Evolutionary conservation across 2,888 invertebrate genomes (phyloP), one percentile per base, ranked within the genome.

Genomic region (Pasiphila rectangulata): DNA sequence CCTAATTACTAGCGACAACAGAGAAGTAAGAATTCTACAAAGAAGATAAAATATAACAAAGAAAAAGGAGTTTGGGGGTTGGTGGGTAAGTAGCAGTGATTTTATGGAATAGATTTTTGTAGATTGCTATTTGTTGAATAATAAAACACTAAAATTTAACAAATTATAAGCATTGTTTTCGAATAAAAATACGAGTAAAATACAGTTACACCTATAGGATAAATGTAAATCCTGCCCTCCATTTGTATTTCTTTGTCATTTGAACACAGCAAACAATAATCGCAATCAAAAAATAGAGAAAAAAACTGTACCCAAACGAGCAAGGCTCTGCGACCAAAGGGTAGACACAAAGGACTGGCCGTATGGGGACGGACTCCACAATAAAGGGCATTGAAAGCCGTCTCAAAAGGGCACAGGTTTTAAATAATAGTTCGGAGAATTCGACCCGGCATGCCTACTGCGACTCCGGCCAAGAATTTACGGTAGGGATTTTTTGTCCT

Each of bases 321-420:
- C 29, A 12, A 7, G 30, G 20, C 20, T 25, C 21, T 59, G 55
- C 56, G 55, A 51, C 46, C 57, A 54, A 58, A 63, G 67, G 68
- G 68, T 59, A 67, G 61, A 70, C 68, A 74, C 73, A 67, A 70
- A 74, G 66, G 69, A 55, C 57, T 64, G 56, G 59, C 63, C 65
- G 61, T 69, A 67, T 60, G 65, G 63, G 69, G 65, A 54, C 63
- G 64, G 74, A 29, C 15, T 38, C 13, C 38, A 76, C 76, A 78
- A 79, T 74, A 67, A 73, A 59, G 64, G 51, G 67, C 64, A 75
- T 78, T 79, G 72, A 73, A 72, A 67, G 63, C 54, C 59, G 66
- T 61, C 72, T 67, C 63, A 57, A 75, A 75, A 74, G 74, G 78
- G 77, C 75, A 75, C 75, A 72, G 71, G 73, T 72, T 71, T 73